Percentiles rank a stretch among this genome's conserved stretches.
These are phyloP conservation scores for Semnornis frantzii DNA, from an alignment of 2,113 vertebrate species.

Conservation along the genomic window DNA sequence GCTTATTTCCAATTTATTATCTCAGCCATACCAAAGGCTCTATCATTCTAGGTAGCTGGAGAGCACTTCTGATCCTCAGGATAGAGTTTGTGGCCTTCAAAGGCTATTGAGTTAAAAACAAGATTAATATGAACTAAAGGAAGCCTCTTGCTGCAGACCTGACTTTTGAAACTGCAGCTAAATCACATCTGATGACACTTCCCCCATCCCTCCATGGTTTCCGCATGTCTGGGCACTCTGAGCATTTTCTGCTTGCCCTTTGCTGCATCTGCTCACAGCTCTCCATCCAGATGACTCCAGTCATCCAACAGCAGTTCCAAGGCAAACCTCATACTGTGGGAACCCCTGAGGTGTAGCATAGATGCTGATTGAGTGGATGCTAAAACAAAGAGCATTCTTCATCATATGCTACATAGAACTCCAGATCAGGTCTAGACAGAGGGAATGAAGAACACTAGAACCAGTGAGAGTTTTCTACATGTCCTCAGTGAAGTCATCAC, in stretches of 20 bases:
- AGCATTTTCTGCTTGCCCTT: background rate
- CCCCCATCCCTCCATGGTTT: background rate
- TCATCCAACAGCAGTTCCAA: background rate
- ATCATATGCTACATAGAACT: rapidly evolving
- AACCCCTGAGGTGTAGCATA: background rate
- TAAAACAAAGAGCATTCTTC: background rate
- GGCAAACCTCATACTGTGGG: background rate
- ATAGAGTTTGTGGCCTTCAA: slow-evolving; percentile 37
- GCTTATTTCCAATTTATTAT: slow-evolving; percentile 45
- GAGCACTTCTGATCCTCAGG: slow-evolving; percentile 12
- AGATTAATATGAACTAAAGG: slow-evolving; percentile 46
- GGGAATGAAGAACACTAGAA: background rate
- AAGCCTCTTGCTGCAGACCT: background rate
- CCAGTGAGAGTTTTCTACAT: background rate
- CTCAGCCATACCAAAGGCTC: background rate
- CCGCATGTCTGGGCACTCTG: background rate
- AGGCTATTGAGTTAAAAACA: slow-evolving; percentile 37
- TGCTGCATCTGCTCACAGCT: background rate
- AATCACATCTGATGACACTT: background rate
- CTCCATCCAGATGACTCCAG: background rate
- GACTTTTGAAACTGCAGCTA: background rate
- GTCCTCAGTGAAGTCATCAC: background rate
- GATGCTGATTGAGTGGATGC: background rate
- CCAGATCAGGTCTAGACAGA: background rate
- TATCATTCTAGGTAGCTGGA: background rate